Percentiles rank a stretch among this genome's conserved stretches.
phyloP scores from a whole-genome alignment of 2,113 vertebrate species.

The Petaurus breviceps region DNA sequence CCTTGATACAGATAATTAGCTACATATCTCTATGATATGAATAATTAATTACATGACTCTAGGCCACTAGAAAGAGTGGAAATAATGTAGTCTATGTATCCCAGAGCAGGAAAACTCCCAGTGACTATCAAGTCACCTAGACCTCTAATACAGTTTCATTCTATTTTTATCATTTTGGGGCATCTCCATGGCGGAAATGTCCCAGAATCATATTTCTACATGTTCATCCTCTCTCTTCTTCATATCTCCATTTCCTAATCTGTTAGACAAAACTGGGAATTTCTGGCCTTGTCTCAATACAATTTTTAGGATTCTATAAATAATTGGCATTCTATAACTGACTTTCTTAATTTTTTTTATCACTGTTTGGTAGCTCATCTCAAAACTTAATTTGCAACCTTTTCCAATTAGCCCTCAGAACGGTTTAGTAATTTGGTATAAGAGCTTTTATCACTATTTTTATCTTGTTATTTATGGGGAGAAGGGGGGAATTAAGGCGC shows the following conservation, averaged over 20 bases:
- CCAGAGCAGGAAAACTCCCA: neutral
- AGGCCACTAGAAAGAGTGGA: neutral
- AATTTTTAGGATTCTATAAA: neutral
- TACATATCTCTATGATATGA: neutral
- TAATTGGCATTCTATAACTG: neutral
- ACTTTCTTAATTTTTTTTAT: neutral
- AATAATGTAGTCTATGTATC: neutral
- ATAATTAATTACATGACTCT: constrained; percentile 18
- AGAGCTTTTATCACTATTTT: neutral
- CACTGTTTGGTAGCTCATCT: neutral
- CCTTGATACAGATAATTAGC: constrained; percentile 13
- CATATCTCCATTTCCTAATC: neutral
- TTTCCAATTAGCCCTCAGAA: neutral
- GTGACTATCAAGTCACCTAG: neutral
- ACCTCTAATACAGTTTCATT: neutral
- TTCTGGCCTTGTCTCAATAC: neutral
- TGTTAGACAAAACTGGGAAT: neutral
- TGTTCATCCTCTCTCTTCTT: neutral
- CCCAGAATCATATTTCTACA: neutral
- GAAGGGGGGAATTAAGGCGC: neutral
- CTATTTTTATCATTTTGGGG: neutral
- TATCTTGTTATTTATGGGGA: neutral
- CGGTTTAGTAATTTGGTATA: neutral
- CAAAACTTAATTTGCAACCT: neutral
- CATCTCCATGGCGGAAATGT: neutral